Evolutionary conservation across 2,888 invertebrate genomes (phyloP), one percentile per base, ranked within the genome.

Genomic region (Serrognathus titanus): DNA sequence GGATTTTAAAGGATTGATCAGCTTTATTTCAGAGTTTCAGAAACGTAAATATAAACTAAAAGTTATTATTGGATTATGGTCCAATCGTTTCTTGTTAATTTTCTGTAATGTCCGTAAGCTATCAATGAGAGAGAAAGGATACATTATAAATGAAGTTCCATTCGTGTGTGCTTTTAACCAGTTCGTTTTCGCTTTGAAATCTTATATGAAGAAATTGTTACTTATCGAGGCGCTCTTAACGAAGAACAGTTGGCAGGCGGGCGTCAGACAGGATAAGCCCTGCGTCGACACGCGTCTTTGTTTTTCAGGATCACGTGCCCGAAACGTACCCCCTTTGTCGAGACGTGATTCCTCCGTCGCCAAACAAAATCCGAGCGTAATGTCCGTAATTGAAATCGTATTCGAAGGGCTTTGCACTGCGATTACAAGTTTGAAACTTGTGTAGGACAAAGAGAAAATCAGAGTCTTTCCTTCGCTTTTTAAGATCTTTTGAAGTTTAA

Each of bases 351-450:
- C 38, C 37, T 38, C 49, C 36, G 38, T 38, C 36, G 36, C 38
- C 38, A 38, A 38, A 36, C 38, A 20, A 49, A 49, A 49, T 49
- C 49, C 49, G 36, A 36, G 49, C 49, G 10, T 12, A 38, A 49
- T 13, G 36, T 37, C 49, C 20, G 11, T 49, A 49, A 49, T 49
- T 49, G 49, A 49, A 49, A 49, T 49, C 49, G 49, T 38, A 49
- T 49, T 49, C 49, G 36, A 9, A 38, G 49, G 20, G 13, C 49
- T 49, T 49, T 49, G n/a, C 37, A 12, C 49, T 24, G 45, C 20
- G 45, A 45, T 45, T 45, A 45, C 45, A 45, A 45, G 20, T 45
- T 45, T 45, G 24, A 12, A 45, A 13, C 45, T n/a, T 24, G 24
- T 45, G 45, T 10, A 24, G 12, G 16, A 10, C 45, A 24, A 45